Conservation (phyloP, 2,888 invertebrate genomes). For the Gymnosoma rotundatum region DNA sequence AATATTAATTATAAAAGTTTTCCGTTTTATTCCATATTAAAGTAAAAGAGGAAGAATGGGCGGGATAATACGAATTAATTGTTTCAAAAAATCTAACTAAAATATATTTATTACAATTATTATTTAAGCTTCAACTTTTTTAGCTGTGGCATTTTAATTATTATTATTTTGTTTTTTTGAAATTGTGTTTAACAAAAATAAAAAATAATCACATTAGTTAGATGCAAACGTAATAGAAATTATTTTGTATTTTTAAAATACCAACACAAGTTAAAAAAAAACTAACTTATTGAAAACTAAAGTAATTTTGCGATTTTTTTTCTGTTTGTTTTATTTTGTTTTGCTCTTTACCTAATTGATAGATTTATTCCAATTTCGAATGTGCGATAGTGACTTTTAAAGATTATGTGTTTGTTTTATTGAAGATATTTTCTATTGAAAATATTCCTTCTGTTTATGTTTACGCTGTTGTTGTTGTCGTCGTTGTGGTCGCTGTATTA, state of each 20-base stretch:
- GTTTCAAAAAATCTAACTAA: constrained; percentile 59
- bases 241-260: constrained; percentile 30
- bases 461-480: constrained; percentile 64
- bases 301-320: constrained; percentile 10
- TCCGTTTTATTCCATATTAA: constrained; percentile 43
- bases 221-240: constrained; percentile 19
- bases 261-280: constrained; percentile 46
- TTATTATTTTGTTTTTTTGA: too few relatives aligned
- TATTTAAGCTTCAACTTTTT: constrained; percentile 33
- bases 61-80: constrained; percentile 37
- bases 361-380: constrained; percentile 56
- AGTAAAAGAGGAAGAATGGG: constrained; percentile 56
- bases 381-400: constrained; percentile 69
- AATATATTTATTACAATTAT: constrained; percentile 47
- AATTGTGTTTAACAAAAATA: constrained; percentile 29
- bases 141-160: constrained; percentile 14
- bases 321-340: constrained; percentile 4
- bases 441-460: constrained; percentile 22
- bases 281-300: constrained; percentile 34
- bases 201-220: constrained; percentile 25
- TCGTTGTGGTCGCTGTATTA: constrained; percentile 47
- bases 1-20: constrained; percentile 43
- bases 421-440: constrained; percentile 44
- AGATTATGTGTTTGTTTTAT: constrained; percentile 59
- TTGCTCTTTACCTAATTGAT: constrained; percentile 43